Base-by-base conservation (phyloP, 2,888 invertebrate species). In the Lumbricus terrestris region DNA sequence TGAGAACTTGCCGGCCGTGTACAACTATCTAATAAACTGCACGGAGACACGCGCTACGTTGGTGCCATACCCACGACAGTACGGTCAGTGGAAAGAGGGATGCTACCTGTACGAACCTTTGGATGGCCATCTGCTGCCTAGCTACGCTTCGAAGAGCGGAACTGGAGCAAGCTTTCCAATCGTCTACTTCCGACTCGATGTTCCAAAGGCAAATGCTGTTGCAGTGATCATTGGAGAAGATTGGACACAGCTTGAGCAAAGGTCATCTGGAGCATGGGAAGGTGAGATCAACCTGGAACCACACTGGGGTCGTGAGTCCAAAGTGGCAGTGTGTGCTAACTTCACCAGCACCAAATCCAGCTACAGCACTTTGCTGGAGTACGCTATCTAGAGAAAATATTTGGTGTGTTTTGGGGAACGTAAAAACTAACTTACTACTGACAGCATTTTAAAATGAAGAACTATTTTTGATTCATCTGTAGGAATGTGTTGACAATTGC, bases 61-160 rank as follows among this genome's bases (percentile, higher is more conserved):
- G 47, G 92, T 92, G 88, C 93, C 94, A 38, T 95, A 94, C 94
- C 95, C 95, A 40, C 94, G 94, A 92, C 95, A 95, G 93, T 95
- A 95, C 88, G 94, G 94, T 34, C 95, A 95, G 92, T 95, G 95
- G 95, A 95, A 95, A 92, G 95, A 95, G 91, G 95, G 95, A 18
- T 95, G 95, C 92, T 94, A 92, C 93, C 94, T 95, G 93, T 93
- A 93, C 89, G 92, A 93, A 38, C 95, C 95, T 1, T 92, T 93
- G 15, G 93, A 93, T 38, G 91, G 91, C 23, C 82, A 82, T 29
- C 90, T 88, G 23, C 20, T 47, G 88, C 47, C 37, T 33, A 38
- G 42, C 47, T 54, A 29, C 29, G 20, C 69, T n/a, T n/a, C 91
- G 82, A 69, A 88, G 40, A 69, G 88, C 40, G 88, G 88, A 88